Conservation (phyloP, 2,888 invertebrate species). For the Eubasilissa splendida region DNA sequence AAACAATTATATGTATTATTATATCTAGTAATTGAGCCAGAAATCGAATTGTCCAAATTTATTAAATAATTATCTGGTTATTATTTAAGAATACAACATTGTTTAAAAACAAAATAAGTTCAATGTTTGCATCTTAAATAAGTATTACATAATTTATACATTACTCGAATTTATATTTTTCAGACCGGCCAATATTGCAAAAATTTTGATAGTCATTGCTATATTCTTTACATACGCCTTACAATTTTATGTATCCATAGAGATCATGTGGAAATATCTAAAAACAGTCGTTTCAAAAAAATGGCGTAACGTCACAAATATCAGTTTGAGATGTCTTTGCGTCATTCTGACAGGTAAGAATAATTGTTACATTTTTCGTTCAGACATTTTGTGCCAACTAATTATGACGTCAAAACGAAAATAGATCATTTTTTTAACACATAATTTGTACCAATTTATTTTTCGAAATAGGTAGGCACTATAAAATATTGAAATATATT, state of each 20-base stretch:
- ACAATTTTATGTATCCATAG: constrained; percentile 95
- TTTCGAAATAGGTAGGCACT: no score
- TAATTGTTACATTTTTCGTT: not conserved
- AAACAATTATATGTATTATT: not conserved
- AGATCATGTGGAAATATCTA: constrained; percentile 90
- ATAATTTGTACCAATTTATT: no score
- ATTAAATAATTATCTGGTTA: no score
- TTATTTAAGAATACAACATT: no score
- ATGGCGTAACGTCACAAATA: constrained; percentile 66
- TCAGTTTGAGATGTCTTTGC: constrained; percentile 67
- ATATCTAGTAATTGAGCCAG: not conserved
- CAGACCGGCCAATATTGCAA: constrained; percentile 83
- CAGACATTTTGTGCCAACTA: no score
- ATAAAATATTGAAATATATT: no score
- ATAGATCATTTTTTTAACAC: no score
- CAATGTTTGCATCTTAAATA: not conserved
- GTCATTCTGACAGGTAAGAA: constrained; percentile 67
- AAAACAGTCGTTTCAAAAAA: constrained; percentile 65
- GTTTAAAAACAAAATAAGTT: no score
- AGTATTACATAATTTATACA: no score
- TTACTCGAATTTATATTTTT: constrained; percentile 60
- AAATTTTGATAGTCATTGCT: constrained; percentile 87
- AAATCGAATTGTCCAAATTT: no score
- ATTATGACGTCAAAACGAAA: no score
- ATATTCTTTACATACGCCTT: constrained; percentile 95